Percentiles rank a stretch among this genome's conserved stretches.
Evolutionary conservation across 2,113 vertebrate genomes (phyloP).

Genomic region (Rattus rattus): DNA sequence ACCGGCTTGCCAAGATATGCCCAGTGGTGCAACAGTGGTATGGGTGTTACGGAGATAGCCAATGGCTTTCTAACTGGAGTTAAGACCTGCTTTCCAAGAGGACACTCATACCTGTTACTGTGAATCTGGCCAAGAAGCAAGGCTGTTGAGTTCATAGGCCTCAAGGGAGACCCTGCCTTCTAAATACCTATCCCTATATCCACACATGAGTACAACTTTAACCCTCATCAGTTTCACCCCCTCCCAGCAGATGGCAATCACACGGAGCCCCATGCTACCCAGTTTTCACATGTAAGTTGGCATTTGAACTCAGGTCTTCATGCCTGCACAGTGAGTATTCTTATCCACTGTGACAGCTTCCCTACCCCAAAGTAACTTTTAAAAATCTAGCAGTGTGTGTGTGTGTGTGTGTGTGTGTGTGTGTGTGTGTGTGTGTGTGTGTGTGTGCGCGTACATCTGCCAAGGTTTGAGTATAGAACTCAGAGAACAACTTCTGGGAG

Average conservation of each 20-base stretch:
- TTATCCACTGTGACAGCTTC: not conserved
- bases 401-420: not conserved
- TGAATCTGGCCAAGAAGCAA: not conserved
- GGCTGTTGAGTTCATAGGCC: not conserved
- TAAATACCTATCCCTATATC: not conserved
- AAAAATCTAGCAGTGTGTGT: not conserved
- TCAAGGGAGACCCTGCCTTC: not conserved
- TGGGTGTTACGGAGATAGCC: not conserved
- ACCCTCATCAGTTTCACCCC: not conserved
- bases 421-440: not conserved
- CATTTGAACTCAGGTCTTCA: not conserved
- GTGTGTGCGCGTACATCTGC: too few species aligned
- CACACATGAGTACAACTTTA: not conserved
- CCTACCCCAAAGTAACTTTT: not conserved
- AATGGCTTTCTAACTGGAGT: not conserved
- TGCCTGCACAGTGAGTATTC: not conserved
- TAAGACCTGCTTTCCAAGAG: not conserved
- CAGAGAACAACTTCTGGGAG: not conserved
- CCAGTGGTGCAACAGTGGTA: not conserved
- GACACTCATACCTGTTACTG: not conserved
- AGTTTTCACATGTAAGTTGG: not conserved
- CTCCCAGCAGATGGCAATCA: not conserved
- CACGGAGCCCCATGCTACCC: not conserved
- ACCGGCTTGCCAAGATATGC: not conserved
- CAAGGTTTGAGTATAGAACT: not conserved